phyloP scores from a whole-genome alignment of 2,113 vertebrate genomes.

The Andinoacara biseriatus region DNA sequence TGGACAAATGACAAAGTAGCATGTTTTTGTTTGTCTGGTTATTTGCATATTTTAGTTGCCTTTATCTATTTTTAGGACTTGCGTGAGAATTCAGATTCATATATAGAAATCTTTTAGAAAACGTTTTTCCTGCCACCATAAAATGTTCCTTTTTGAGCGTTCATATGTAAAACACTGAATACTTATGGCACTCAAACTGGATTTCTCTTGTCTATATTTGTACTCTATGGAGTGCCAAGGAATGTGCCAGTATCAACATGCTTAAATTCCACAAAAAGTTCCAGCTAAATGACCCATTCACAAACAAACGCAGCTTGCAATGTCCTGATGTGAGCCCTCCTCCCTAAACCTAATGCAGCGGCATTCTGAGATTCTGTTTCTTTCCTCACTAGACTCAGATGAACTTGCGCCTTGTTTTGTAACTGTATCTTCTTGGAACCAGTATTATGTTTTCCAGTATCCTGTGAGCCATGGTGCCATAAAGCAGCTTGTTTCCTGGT shows the following conservation, averaged over 20 bases:
- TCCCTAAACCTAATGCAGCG: neutral
- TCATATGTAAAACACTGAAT: neutral
- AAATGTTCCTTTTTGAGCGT: neutral
- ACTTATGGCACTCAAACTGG: neutral
- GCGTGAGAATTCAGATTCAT: neutral
- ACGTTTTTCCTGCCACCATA: neutral
- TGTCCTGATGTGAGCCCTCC: constrained; percentile 9
- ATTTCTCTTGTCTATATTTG: constrained; percentile 45
- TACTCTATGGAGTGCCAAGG: constrained; percentile 22
- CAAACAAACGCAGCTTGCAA: constrained; percentile 44
- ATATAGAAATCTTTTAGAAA: neutral
- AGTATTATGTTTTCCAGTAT: constrained; percentile 30
- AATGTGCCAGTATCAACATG: constrained; percentile 65
- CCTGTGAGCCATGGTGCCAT: constrained; percentile 21
- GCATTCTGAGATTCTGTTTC: constrained; percentile 3
- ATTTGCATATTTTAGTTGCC: neutral
- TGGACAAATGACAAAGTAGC: neutral
- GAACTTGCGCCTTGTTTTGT: constrained; percentile 56
- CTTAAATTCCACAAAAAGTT: constrained; percentile 49
- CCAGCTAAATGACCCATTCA: constrained; percentile 60
- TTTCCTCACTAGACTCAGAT: neutral
- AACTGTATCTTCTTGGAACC: constrained; percentile 39
- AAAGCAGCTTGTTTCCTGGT: constrained; percentile 43
- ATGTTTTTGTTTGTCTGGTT: neutral
- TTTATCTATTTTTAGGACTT: neutral